Evolutionary conservation across 2,113 vertebrate species (phyloP).

Genomic region (Onychostruthus taczanowskii): DNA sequence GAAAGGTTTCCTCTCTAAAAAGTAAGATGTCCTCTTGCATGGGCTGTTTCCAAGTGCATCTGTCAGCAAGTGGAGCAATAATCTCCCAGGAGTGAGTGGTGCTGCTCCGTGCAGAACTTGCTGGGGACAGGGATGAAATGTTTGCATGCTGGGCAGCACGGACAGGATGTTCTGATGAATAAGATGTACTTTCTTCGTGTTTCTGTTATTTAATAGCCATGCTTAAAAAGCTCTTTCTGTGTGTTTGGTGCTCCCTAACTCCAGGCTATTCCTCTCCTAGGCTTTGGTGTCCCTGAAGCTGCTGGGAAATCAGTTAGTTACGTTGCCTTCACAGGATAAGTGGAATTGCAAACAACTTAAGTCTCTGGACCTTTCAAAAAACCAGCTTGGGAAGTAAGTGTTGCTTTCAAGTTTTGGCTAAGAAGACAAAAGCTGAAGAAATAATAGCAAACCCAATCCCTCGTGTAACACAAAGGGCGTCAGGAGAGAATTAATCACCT

Average conservation of each 20-base stretch:
- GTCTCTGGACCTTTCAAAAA: slow-evolving; percentile 92
- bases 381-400: slow-evolving; percentile 92
- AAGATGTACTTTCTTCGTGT: slow-evolving; percentile 40
- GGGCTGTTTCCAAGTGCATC: slow-evolving; percentile 33
- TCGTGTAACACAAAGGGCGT: neutral
- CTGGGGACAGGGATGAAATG: slow-evolving; percentile 11
- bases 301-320: slow-evolving; percentile 83
- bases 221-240: neutral
- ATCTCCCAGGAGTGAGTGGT: neutral
- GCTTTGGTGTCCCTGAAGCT: slow-evolving; percentile 83
- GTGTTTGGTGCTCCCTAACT: neutral
- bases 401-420: neutral
- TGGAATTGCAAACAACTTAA: slow-evolving; percentile 90
- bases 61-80: slow-evolving; percentile 42
- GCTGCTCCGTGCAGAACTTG: slow-evolving; percentile 27
- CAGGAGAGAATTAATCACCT: slow-evolving; percentile 55
- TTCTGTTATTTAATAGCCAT: slow-evolving; percentile 14
- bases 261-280: slow-evolving; percentile 66
- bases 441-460: neutral
- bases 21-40: neutral
- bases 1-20: neutral
- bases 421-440: slow-evolving; percentile 30
- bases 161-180: slow-evolving; percentile 51
- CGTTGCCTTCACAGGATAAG: slow-evolving; percentile 80
- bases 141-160: slow-evolving; percentile 37